Evolutionary conservation across 2,797 vertebrate species (phyloP).

Genomic region (Yasuhikotakia modesta): DNA sequence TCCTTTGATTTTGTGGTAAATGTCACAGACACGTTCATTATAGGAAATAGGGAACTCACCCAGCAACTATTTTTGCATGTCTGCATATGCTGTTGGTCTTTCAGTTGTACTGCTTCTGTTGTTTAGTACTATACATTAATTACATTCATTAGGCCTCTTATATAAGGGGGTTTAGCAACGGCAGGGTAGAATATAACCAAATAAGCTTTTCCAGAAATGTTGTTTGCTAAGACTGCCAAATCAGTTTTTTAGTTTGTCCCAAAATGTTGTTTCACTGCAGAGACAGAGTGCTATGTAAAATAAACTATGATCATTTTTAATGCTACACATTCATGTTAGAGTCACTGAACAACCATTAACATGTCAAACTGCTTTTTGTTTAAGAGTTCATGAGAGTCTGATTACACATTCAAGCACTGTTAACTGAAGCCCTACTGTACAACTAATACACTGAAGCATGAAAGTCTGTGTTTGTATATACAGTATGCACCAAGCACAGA

Average conservation of each 20-base stretch:
- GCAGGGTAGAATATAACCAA: neutral
- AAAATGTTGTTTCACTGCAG: too few relatives aligned
- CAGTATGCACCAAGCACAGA: neutral
- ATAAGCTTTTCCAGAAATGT: conserved; percentile 7
- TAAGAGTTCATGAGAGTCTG: too few relatives aligned
- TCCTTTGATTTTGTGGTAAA: neutral
- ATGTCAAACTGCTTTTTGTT: too few relatives aligned
- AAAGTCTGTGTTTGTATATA: conserved; percentile 2
- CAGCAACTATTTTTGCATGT: neutral
- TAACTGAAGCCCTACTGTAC: too few relatives aligned
- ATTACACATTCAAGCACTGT: too few relatives aligned
- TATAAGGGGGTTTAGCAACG: neutral
- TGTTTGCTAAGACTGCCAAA: neutral
- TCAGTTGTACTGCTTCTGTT: neutral
- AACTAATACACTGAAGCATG: conserved; percentile 13
- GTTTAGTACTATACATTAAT: neutral
- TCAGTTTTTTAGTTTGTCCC: too few relatives aligned
- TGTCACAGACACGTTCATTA: too few relatives aligned
- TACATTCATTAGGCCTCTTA: neutral
- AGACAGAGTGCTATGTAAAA: too few relatives aligned
- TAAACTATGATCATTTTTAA: too few relatives aligned
- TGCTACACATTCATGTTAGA: too few relatives aligned
- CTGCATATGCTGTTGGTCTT: neutral
- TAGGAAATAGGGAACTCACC: too few relatives aligned
- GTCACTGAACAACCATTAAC: too few relatives aligned